Conservation (phyloP, 2,797 vertebrate genomes). For the Borostomias antarcticus region DNA sequence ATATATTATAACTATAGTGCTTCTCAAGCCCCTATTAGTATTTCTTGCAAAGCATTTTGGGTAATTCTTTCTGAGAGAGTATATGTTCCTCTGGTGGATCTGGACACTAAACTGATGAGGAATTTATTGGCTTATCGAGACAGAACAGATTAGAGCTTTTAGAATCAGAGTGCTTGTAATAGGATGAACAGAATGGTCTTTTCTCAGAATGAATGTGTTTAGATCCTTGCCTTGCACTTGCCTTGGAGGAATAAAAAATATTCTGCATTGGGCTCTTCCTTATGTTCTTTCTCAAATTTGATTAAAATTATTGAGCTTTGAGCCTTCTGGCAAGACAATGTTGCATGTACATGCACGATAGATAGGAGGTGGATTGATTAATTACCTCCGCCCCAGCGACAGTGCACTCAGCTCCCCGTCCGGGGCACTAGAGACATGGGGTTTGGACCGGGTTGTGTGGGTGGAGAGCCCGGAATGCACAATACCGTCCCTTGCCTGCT, state of each 20-base stretch:
- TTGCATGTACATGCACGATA: slow-evolving; percentile 11
- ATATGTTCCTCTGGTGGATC: slow-evolving; percentile 58
- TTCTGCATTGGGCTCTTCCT: slow-evolving; percentile 9
- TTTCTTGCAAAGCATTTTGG: slow-evolving; percentile 37
- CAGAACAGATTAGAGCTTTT: slow-evolving; percentile 60
- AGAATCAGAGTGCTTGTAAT: slow-evolving; percentile 55
- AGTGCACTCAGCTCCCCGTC: too few relatives aligned
- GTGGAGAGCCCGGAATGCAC: too few relatives aligned
- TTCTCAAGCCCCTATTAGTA: slow-evolving; percentile 22
- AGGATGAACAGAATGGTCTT: slow-evolving; percentile 51
- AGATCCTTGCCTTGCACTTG: slow-evolving; percentile 46
- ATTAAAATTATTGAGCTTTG: slow-evolving; percentile 46
- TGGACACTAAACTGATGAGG: slow-evolving; percentile 68
- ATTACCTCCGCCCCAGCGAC: too few relatives aligned
- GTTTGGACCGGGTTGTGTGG: too few relatives aligned
- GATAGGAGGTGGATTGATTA: slow-evolving; percentile 4
- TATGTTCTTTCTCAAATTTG: slow-evolving; percentile 43
- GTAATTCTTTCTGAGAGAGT: slow-evolving; percentile 47
- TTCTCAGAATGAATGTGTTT: slow-evolving; percentile 35
- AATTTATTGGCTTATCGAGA: slow-evolving; percentile 65
- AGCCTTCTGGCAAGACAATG: slow-evolving; percentile 37
- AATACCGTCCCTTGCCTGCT: too few relatives aligned
- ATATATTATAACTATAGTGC: slow-evolving; percentile 5
- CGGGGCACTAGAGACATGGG: too few relatives aligned
- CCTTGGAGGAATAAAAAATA: slow-evolving; percentile 41